Conservation (phyloP, 2,797 vertebrate species). For the Microtus californicus region DNA sequence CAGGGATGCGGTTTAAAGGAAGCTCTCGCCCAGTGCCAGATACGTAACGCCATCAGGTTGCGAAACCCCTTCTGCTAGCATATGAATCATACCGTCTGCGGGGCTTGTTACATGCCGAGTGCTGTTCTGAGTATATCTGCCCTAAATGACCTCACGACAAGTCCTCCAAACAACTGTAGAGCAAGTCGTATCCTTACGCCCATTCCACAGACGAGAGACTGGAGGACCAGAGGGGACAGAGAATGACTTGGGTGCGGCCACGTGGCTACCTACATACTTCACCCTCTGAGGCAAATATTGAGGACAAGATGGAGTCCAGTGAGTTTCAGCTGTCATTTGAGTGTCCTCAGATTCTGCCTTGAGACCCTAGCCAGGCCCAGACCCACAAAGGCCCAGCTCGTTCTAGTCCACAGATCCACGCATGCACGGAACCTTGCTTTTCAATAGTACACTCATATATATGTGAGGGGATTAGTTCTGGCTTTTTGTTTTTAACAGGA, state of each 20-base stretch:
- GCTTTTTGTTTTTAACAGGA: neutral
- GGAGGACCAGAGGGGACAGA: neutral
- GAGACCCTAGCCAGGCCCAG: neutral
- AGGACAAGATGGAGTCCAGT: neutral
- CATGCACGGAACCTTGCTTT: neutral
- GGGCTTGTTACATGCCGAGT: fast-evolving
- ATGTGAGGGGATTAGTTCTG: neutral
- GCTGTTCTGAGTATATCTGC: neutral
- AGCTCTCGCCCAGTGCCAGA: neutral
- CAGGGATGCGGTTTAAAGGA: neutral
- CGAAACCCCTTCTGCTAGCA: neutral
- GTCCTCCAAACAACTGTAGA: neutral
- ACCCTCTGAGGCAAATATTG: fast-evolving
- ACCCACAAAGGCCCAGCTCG: neutral
- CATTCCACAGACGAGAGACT: neutral
- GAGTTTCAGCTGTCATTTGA: neutral
- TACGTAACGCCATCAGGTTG: fast-evolving
- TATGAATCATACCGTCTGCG: neutral
- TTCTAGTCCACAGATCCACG: neutral
- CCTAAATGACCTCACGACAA: neutral
- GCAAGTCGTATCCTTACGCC: neutral
- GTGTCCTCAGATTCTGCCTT: neutral
- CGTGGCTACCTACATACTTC: neutral
- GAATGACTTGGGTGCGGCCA: neutral
- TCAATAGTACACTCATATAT: neutral